These are phyloP conservation scores for Amblyteles armatorius DNA, from an alignment of 2,888 invertebrate genomes.

Conservation along the genomic window DNA sequence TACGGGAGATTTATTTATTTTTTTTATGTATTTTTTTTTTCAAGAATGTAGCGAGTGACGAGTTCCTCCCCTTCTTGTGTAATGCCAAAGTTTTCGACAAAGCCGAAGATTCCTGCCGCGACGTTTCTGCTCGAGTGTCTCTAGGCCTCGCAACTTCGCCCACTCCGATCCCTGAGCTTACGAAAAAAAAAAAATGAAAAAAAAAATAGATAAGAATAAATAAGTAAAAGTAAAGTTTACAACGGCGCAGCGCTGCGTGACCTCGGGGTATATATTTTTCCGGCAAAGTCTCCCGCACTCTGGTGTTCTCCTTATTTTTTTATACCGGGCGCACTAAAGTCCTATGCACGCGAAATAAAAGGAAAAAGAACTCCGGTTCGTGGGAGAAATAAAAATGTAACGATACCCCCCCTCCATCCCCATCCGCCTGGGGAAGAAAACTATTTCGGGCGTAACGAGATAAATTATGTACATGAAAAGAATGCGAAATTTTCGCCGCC, in stretches of 20 bases:
- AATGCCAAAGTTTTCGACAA: constrained; percentile 27
- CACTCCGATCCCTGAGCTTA: not conserved
- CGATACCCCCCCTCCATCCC: not conserved
- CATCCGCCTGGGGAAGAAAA: not conserved
- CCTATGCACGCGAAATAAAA: constrained; percentile 12
- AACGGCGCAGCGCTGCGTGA: constrained; percentile 12
- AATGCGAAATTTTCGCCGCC: constrained; percentile 39
- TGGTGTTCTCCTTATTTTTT: not conserved
- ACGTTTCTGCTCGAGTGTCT: not conserved
- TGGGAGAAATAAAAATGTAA: constrained; percentile 17
- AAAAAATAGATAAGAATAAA: not conserved
- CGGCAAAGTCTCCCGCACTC: not conserved
- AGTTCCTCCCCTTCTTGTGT: not conserved
- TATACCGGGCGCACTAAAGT: not conserved
- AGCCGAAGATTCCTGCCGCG: not conserved
- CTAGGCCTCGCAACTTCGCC: constrained; percentile 5
- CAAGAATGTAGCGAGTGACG: constrained; percentile 1
- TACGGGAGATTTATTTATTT: not conserved
- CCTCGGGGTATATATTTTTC: constrained; percentile 1
- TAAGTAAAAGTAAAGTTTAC: not conserved
- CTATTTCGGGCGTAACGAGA: constrained; percentile 45
- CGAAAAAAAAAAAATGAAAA: not conserved
- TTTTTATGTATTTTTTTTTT: not conserved
- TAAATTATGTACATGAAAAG: constrained; percentile 49
- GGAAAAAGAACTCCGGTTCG: not conserved